Percentiles rank a stretch among this genome's conserved stretches.
phyloP scores from a whole-genome alignment of 2,888 invertebrate species.

The Antitype chi region DNA sequence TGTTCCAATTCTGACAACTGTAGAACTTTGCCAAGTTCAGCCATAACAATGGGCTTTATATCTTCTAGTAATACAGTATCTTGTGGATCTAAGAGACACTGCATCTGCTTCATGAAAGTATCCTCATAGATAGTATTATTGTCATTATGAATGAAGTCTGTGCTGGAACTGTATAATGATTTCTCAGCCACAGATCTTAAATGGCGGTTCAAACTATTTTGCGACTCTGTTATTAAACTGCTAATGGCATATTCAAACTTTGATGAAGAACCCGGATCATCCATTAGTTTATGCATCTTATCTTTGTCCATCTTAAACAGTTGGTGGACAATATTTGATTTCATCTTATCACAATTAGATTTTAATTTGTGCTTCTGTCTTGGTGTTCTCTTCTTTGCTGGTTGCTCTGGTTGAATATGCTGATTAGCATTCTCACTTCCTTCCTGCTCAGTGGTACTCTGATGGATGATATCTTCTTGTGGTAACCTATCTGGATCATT shows the following conservation, averaged over 20 bases:
- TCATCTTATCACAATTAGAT: constrained; percentile 85
- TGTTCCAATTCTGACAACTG: constrained; percentile 84
- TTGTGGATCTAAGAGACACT: constrained; percentile 90
- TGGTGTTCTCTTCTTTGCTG: constrained; percentile 76
- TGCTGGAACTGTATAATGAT: constrained; percentile 82
- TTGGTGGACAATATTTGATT: constrained; percentile 88
- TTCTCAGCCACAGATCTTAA: constrained; percentile 87
- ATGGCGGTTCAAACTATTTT: constrained; percentile 86
- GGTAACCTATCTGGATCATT: constrained; percentile 75
- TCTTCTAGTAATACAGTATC: constrained; percentile 90
- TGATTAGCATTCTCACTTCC: constrained; percentile 60
- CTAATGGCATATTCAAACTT: constrained; percentile 89
- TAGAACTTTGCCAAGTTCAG: constrained; percentile 90
- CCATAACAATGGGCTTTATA: constrained; percentile 91
- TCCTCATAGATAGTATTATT: constrained; percentile 93
- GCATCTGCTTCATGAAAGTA: constrained; percentile 94
- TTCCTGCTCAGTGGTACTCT: constrained; percentile 67
- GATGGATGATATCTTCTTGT: constrained; percentile 66
- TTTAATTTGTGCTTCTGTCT: constrained; percentile 75
- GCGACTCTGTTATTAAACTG: constrained; percentile 88
- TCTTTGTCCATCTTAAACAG: constrained; percentile 89
- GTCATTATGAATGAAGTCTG: constrained; percentile 90
- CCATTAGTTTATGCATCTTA: constrained; percentile 87
- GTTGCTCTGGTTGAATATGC: constrained; percentile 74
- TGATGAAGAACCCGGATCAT: constrained; percentile 87